Evolutionary conservation across 2,113 vertebrate genomes (phyloP).

Genomic region (Grallaria varia): DNA sequence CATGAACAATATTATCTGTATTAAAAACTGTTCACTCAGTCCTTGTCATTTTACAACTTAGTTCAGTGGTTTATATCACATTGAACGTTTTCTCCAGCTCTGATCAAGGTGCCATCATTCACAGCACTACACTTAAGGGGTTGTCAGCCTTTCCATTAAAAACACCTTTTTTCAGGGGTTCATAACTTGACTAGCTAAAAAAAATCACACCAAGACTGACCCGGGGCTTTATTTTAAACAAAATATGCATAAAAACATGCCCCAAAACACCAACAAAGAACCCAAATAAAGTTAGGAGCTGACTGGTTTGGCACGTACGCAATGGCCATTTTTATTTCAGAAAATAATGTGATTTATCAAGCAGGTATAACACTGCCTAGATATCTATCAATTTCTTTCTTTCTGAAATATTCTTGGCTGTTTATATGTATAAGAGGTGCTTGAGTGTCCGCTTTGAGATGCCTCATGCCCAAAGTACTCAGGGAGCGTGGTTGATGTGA

Average conservation of each 20-base stretch:
- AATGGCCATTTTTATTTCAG: not conserved
- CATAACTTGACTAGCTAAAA: not conserved
- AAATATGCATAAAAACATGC: not conserved
- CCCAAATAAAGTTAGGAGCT: not conserved
- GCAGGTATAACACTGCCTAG: not conserved
- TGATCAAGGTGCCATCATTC: conserved; percentile 49
- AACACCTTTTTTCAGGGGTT: not conserved
- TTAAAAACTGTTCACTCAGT: conserved; percentile 77
- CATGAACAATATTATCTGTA: conserved; percentile 75
- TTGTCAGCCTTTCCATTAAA: conserved; percentile 22
- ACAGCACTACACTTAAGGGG: not conserved
- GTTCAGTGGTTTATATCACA: conserved; percentile 46
- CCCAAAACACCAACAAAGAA: not conserved
- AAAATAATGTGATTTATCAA: not conserved
- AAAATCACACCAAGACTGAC: not conserved
- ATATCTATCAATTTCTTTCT: not conserved
- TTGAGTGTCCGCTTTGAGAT: not conserved
- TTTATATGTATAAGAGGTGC: not conserved
- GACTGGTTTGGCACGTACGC: not conserved
- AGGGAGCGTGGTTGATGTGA: not conserved
- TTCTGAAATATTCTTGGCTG: not conserved
- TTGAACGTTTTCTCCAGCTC: not conserved
- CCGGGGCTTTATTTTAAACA: not conserved
- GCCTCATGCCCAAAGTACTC: not conserved
- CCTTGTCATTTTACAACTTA: conserved; percentile 75